These are phyloP conservation scores for Hoplias malabaricus DNA, from an alignment of 2,113 vertebrate species.

Conservation along the genomic window DNA sequence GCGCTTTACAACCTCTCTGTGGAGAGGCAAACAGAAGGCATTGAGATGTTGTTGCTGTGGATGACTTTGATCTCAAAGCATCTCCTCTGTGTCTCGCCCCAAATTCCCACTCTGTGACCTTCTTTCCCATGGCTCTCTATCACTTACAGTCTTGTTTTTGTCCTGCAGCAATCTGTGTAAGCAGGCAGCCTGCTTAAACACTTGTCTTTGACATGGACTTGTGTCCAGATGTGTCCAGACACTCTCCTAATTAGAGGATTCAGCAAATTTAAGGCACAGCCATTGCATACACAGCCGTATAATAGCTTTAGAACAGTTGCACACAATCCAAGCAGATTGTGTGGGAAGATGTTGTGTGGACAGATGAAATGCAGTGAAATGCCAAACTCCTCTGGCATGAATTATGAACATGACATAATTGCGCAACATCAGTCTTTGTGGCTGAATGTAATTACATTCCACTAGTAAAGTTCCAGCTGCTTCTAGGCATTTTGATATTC, in stretches of 20 bases:
- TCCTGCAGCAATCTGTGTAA: background rate
- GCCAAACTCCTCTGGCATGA: background rate
- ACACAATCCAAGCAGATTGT: no score
- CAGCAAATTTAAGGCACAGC: background rate
- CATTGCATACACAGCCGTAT: background rate
- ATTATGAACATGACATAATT: background rate
- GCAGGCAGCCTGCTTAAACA: background rate
- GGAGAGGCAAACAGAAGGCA: constrained; percentile 32
- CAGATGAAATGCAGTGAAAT: no score
- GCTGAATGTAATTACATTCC: background rate
- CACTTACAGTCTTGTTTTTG: constrained; percentile 48
- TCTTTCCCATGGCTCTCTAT: constrained; percentile 34
- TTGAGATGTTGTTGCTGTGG: constrained; percentile 42
- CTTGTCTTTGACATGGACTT: background rate
- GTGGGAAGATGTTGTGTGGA: no score
- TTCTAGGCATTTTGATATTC: background rate
- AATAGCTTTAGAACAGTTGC: background rate
- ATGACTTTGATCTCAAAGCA: constrained; percentile 63
- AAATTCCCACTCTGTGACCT: constrained; percentile 22
- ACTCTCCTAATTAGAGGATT: background rate
- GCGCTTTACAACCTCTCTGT: constrained; percentile 42
- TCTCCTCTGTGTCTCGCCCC: background rate
- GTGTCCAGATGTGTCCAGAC: background rate
- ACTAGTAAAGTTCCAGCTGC: background rate
- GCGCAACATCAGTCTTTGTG: background rate